phyloP scores from a whole-genome alignment of 2,888 invertebrate species.

The Bruchidius siliquastri region DNA sequence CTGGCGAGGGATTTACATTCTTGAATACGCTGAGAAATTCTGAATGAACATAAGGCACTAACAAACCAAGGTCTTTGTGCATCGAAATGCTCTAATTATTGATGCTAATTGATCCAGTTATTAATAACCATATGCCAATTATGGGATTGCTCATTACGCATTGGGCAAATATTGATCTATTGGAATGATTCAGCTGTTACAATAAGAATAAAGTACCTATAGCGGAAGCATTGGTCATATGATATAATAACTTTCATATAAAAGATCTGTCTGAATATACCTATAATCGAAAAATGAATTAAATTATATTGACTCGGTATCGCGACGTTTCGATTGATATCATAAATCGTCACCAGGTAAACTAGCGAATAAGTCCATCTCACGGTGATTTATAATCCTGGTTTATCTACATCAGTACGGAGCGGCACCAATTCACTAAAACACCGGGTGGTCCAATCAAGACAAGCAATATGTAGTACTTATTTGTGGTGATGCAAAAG shows the following conservation, averaged over 20 bases:
- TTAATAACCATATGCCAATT: background rate
- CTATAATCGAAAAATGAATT: too few species aligned
- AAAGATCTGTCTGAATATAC: background rate
- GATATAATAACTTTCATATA: background rate
- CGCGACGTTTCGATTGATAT: too few species aligned
- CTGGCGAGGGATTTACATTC: slow-evolving; percentile 7
- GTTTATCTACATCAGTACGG: too few species aligned
- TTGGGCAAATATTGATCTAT: background rate
- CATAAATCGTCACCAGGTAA: too few species aligned
- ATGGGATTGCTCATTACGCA: background rate
- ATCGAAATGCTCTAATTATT: background rate
- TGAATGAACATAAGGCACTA: background rate
- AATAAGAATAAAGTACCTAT: background rate
- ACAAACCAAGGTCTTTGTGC: background rate
- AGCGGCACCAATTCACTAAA: too few species aligned
- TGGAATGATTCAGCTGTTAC: background rate
- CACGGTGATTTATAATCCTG: too few species aligned
- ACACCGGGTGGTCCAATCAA: too few species aligned
- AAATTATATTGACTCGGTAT: too few species aligned
- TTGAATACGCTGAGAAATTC: background rate
- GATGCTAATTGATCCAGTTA: background rate
- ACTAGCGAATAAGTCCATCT: too few species aligned
- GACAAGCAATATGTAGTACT: too few species aligned
- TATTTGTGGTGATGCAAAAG: too few species aligned
- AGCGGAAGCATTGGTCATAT: background rate